Base-by-base conservation (phyloP, 1,140 invertebrate species). In the Camponotus vicinus region DNA sequence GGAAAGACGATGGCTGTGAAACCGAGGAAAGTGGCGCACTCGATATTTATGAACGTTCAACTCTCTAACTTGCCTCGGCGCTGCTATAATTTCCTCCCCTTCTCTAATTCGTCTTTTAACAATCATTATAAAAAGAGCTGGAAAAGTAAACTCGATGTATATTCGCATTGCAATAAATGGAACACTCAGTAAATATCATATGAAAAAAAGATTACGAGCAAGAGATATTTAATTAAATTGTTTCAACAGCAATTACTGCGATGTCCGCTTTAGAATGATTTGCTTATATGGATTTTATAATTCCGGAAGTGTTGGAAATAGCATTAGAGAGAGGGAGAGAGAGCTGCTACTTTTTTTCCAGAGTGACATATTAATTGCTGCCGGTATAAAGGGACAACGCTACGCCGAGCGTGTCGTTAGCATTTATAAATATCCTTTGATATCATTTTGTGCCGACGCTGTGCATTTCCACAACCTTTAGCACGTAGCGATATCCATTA, bases 21-120 rank as follows among this genome's bases (percentile, higher is more conserved):
- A 71, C 11, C 13, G 66, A 11, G 11, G 71, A 37, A 52, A 71
- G 7, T 34, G 18, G 37, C 40, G 37, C 34, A 27, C 52, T 71
- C 40, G 79, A 75, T 83, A 83, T 87, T 84, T 79, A 78, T 78
- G 82, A 85, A 76, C 63, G 21, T 66, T 49, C 45, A 75, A 75
- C 42, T 76, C 63, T 76, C 73, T 15, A 85, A 64, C 67, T 78
- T 59, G 40, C 55, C 57, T 63, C 15, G 52, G 9, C 9, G 21
- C 7, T 11, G 18, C 57, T 40, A 13, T 61, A 75, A 83, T 61
- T 76, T 45, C 7, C 63, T 55, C 57, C 34, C 18, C 18, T 4
- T 11, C 64, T 27, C 6, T 45, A 6, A 52, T 5, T 52, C 49
- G 4, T 73, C 5, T 55, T 37, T 45, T 57, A 42, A n/a, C 21